Percentiles rank a stretch among this genome's conserved stretches.
These are phyloP conservation scores for Camelus bactrianus DNA, from an alignment of 2,113 vertebrate genomes.

Conservation along the genomic window DNA sequence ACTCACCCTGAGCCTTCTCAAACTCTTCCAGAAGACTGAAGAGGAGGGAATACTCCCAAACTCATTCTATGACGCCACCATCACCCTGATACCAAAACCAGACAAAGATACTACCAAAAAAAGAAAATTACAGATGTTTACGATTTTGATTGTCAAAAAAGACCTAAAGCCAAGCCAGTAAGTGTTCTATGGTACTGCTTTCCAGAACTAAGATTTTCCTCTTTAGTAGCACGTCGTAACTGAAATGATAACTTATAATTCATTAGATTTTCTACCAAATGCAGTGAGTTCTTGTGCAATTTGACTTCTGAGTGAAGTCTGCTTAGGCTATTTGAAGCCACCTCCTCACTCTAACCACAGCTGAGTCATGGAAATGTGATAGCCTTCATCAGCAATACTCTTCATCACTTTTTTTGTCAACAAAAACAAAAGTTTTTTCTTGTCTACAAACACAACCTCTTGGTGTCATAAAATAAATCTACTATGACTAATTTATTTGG, in stretches of 20 bases:
- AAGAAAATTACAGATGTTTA: neutral
- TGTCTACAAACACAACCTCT: neutral
- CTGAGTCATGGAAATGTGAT: neutral
- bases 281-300: neutral
- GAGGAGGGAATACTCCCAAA: too few relatives aligned
- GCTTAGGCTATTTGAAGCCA: neutral
- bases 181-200: neutral
- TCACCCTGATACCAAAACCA: too few relatives aligned
- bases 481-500: neutral
- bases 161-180: neutral
- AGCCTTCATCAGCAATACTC: neutral
- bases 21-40: too few relatives aligned
- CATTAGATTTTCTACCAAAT: neutral
- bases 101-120: too few relatives aligned
- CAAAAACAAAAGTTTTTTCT: neutral
- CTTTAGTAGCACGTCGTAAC: neutral
- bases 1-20: too few relatives aligned
- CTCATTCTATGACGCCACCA: too few relatives aligned
- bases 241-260: slow-evolving; percentile 17
- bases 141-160: neutral
- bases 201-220: neutral
- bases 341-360: neutral
- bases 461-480: neutral
- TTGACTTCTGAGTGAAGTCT: slow-evolving; percentile 11
- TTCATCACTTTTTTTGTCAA: neutral